Percentiles rank a stretch among this genome's conserved stretches.
Conservation (phyloP, 1,140 invertebrate species). For the Oreohelix idahoensis region DNA sequence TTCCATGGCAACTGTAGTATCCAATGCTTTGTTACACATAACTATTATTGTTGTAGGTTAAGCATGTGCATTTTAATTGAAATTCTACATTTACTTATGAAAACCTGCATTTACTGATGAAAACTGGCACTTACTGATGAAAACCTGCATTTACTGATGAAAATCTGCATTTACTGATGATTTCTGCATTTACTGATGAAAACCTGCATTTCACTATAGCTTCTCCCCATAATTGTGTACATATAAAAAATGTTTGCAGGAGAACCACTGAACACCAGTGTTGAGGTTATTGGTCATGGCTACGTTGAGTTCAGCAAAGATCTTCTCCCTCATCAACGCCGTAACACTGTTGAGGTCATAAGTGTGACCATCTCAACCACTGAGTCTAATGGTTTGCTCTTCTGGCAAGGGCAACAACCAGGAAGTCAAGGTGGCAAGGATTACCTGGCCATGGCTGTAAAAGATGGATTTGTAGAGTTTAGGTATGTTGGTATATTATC, state of each 20-base stretch:
- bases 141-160: no score
- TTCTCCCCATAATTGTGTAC: no score
- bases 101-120: no score
- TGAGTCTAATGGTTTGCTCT: slow-evolving; percentile 84
- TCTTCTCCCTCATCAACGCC: not conserved
- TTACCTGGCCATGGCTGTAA: slow-evolving; percentile 79
- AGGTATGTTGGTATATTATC: slow-evolving; percentile 73
- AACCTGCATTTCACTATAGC: no score
- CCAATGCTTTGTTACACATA: no score
- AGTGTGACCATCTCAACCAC: slow-evolving; percentile 87
- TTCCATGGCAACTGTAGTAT: no score
- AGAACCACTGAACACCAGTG: slow-evolving; percentile 44
- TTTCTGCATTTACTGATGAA: no score
- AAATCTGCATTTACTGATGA: no score
- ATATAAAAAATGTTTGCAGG: not conserved
- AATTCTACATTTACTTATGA: no score
- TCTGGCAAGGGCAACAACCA: slow-evolving; percentile 90
- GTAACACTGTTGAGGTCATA: slow-evolving; percentile 70
- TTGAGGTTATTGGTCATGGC: slow-evolving; percentile 81
- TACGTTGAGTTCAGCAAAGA: slow-evolving; percentile 73
- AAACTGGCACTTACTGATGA: no score
- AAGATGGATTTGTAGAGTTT: slow-evolving; percentile 61
- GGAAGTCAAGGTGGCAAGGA: slow-evolving; percentile 77
- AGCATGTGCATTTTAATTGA: no score
- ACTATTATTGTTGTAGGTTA: no score